Evolutionary conservation across 2,888 invertebrate species (phyloP).

Genomic region (Venustoraphidia nigricollis): DNA sequence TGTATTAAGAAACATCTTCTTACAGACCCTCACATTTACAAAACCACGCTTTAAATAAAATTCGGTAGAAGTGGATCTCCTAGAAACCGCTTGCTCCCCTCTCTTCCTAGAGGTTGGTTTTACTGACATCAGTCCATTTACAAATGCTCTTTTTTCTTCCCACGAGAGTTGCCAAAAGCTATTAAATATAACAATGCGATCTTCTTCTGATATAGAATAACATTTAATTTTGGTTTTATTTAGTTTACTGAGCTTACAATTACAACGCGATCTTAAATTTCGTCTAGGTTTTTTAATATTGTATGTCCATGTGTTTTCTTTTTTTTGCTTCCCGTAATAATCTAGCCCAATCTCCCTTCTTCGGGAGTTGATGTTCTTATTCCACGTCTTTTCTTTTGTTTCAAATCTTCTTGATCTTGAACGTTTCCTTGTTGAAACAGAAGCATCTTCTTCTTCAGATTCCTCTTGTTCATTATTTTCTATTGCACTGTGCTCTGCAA

Average conservation of each 20-base stretch:
- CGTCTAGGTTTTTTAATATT: too few relatives aligned
- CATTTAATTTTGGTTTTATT: too few relatives aligned
- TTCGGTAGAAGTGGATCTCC: constrained; percentile 7
- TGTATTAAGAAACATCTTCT: constrained; percentile 6
- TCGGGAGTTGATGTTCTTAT: constrained; percentile 4
- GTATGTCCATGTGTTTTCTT: too few relatives aligned
- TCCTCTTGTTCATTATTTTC: constrained; percentile 2
- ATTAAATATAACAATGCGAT: too few relatives aligned
- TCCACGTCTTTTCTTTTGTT: constrained; percentile 5
- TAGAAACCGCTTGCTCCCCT: constrained; percentile 6
- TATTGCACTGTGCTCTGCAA: background rate
- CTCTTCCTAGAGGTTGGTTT: constrained; percentile 7
- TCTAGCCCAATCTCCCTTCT: constrained; percentile 4
- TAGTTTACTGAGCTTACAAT: too few relatives aligned
- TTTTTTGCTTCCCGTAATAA: constrained; percentile 2
- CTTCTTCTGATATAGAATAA: too few relatives aligned
- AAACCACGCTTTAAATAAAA: constrained; percentile 7
- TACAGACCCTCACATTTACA: constrained; percentile 6
- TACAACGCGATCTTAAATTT: too few relatives aligned
- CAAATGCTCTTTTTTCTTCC: too few relatives aligned
- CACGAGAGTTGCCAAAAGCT: too few relatives aligned
- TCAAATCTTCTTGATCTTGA: constrained; percentile 5
- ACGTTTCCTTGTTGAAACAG: constrained; percentile 2
- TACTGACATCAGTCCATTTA: constrained; percentile 7
- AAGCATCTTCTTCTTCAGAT: constrained; percentile 1